A percentile compares a stretch with the other conserved stretches of the same genome.
Conservation (phyloP, 2,797 vertebrate genomes). For the Cyclopterus lumpus region DNA sequence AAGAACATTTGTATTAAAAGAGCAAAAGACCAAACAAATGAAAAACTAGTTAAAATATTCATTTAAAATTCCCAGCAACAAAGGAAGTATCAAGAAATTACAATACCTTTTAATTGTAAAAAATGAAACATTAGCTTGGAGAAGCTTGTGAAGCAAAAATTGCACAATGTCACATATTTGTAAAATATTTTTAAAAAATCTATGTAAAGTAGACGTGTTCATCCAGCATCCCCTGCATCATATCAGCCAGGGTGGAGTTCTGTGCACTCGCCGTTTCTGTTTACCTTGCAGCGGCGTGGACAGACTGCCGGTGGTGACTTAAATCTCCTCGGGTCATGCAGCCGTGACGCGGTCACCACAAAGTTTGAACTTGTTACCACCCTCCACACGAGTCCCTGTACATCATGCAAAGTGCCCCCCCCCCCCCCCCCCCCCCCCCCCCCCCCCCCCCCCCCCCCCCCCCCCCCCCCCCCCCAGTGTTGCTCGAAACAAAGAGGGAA, state of each 20-base stretch:
- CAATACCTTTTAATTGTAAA: conserved; percentile 46
- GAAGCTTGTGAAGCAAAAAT: background rate
- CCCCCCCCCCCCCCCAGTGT: conserved; percentile 42
- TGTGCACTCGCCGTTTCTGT: conserved; percentile 36
- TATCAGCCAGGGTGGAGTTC: conserved; percentile 21
- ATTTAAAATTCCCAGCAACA: background rate
- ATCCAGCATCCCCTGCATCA: conserved; percentile 28
- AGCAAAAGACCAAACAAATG: background rate
- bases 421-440: conserved; percentile 51
- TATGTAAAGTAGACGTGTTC: background rate
- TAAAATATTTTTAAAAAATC: background rate
- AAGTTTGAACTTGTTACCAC: conserved; percentile 65
- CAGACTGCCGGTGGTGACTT: conserved; percentile 75
- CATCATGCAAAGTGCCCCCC: conserved; percentile 71
- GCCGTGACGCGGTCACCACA: conserved; percentile 62
- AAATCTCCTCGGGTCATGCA: conserved; percentile 75
- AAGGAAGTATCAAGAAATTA: background rate
- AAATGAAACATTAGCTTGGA: conserved; percentile 28
- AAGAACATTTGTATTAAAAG: background rate
- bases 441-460: conserved; percentile 50
- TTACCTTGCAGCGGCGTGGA: conserved; percentile 79
- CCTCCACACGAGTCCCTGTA: conserved; percentile 47
- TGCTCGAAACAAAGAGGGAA: conserved; percentile 44
- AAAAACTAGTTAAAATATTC: background rate
- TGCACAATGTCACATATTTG: conserved; percentile 14